A percentile compares a stretch with the other conserved stretches of the same genome.
These are phyloP conservation scores for Sphinx pinastri DNA, from an alignment of 2,888 invertebrate species.

Conservation along the genomic window DNA sequence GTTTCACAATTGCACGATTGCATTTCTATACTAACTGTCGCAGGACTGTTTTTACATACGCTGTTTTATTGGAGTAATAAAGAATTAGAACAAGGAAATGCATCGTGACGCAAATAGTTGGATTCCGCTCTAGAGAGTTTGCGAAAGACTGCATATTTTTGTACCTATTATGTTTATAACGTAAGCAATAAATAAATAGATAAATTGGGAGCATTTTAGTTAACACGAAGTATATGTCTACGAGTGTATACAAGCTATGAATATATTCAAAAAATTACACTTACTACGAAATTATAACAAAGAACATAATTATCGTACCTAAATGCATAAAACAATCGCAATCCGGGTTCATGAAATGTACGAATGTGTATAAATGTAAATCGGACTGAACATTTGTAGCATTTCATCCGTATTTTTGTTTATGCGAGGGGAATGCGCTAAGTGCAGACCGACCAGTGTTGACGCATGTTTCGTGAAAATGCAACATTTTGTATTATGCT, in stretches of 20 bases:
- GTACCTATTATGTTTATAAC: too few species aligned
- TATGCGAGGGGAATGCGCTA: slow-evolving; percentile 55
- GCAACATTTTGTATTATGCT: slow-evolving; percentile 33
- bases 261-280: not conserved
- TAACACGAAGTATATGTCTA: too few species aligned
- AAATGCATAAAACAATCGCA: not conserved
- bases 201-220: too few species aligned
- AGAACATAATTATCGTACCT: not conserved
- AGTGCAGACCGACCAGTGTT: slow-evolving; percentile 57
- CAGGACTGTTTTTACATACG: not conserved
- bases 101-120: slow-evolving; percentile 49
- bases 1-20: not conserved
- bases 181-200: too few species aligned
- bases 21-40: not conserved
- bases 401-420: slow-evolving; percentile 59
- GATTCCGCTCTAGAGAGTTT: slow-evolving; percentile 35
- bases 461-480: slow-evolving; percentile 59
- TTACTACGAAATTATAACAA: not conserved
- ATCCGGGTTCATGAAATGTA: not conserved
- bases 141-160: not conserved
- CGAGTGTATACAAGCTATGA: too few species aligned
- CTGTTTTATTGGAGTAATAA: slow-evolving; percentile 45
- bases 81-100: slow-evolving; percentile 46
- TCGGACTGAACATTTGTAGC: slow-evolving; percentile 6
- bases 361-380: not conserved